A percentile compares a stretch with the other conserved stretches of the same genome.
Conservation (phyloP, 2,888 invertebrate genomes). For the Pammene aurita region DNA sequence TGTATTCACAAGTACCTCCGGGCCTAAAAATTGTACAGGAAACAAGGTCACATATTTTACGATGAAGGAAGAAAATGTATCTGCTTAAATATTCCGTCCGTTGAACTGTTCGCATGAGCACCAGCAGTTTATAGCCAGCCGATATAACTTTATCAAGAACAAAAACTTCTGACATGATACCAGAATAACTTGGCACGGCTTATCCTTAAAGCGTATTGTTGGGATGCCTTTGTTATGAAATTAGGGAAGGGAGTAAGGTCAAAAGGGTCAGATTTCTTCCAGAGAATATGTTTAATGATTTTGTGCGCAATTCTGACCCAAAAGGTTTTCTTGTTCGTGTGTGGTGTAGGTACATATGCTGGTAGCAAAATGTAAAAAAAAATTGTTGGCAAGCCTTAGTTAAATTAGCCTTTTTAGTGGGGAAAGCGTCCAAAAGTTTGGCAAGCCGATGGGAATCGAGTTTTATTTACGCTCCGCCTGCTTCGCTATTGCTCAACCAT, state of each 20-base stretch:
- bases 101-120: slow-evolving; percentile 58
- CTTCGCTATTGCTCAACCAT: no score
- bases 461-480: no score
- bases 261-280: neutral
- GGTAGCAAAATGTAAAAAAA: no score
- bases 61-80: slow-evolving; percentile 57
- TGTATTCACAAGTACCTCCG: neutral
- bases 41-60: slow-evolving; percentile 65
- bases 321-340: no score
- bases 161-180: slow-evolving; percentile 40
- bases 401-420: no score
- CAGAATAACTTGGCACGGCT: slow-evolving; percentile 30
- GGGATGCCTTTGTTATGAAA: neutral
- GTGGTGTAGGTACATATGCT: no score
- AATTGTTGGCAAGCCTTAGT: no score
- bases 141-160: slow-evolving; percentile 47
- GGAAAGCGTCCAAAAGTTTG: no score
- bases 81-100: slow-evolving; percentile 57
- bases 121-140: slow-evolving; percentile 49
- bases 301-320: no score
- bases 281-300: no score
- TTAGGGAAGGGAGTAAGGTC: neutral
- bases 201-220: slow-evolving; percentile 18
- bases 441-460: no score
- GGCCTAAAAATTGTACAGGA: slow-evolving; percentile 52